phyloP scores from a whole-genome alignment of 1,140 invertebrate genomes.

The Bombus terrestris region DNA sequence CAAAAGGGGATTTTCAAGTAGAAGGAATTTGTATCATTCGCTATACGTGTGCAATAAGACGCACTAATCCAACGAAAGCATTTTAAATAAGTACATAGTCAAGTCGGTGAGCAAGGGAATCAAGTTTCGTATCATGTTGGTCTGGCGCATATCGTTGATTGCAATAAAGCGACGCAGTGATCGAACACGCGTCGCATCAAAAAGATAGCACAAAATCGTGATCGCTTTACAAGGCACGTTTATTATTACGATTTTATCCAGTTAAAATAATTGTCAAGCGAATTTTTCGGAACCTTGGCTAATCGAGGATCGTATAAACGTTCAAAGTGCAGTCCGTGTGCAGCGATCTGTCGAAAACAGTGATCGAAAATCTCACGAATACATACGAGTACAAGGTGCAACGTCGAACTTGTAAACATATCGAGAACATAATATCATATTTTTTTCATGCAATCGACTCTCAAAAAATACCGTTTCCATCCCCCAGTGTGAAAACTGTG shows the following conservation, averaged over 20 bases:
- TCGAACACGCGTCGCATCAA: conserved; percentile 30
- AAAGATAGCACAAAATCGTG: conserved; percentile 57
- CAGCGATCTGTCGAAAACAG: background rate
- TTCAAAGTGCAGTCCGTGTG: background rate
- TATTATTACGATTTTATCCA: background rate
- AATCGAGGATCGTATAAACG: background rate
- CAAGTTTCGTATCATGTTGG: conserved; percentile 5
- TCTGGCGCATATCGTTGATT: conserved; percentile 40
- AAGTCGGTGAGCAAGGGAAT: conserved; percentile 29
- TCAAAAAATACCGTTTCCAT: conserved; percentile 4
- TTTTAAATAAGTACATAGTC: conserved; percentile 46
- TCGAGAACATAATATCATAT: conserved; percentile 43
- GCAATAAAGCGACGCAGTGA: conserved; percentile 46
- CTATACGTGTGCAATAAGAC: conserved; percentile 17
- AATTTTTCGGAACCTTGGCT: background rate
- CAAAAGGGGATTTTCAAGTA: background rate
- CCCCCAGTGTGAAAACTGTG: background rate
- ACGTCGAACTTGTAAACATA: conserved; percentile 43
- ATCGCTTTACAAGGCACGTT: conserved; percentile 36
- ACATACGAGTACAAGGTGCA: background rate
- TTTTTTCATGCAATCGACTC: conserved; percentile 16
- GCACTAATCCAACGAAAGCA: background rate
- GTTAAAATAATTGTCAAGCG: conserved; percentile 3
- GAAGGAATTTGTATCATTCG: conserved; percentile 49
- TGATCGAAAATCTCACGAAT: background rate